Percentiles rank a stretch among this genome's conserved stretches.
These are phyloP conservation scores for Telenomus remus DNA, from an alignment of 1,140 invertebrate genomes.

Conservation along the genomic window DNA sequence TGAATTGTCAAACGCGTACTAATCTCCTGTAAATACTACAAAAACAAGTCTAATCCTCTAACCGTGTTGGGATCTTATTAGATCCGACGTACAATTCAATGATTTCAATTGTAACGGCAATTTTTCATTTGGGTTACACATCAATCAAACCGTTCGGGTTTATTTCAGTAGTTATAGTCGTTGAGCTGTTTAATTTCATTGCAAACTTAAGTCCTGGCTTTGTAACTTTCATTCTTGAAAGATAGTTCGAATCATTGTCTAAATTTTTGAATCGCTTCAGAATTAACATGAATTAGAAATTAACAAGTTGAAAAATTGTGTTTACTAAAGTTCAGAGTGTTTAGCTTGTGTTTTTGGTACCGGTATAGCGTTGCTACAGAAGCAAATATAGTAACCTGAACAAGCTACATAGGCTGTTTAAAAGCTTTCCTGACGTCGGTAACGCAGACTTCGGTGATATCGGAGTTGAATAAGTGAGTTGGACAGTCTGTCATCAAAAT, in stretches of 20 bases:
- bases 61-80: conserved; percentile 52
- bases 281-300: too few relatives aligned
- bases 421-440: background rate
- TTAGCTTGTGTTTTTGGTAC: conserved; percentile 1
- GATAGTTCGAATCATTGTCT: too few relatives aligned
- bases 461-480: background rate
- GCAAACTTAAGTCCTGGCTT: too few relatives aligned
- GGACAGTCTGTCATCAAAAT: background rate
- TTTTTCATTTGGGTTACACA: too few relatives aligned
- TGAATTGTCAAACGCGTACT: conserved; percentile 37
- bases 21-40: conserved; percentile 46
- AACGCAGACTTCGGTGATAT: background rate
- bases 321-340: too few relatives aligned
- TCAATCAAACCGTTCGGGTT: too few relatives aligned
- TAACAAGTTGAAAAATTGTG: too few relatives aligned
- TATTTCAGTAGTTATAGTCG: too few relatives aligned
- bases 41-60: conserved; percentile 51
- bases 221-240: too few relatives aligned
- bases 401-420: background rate
- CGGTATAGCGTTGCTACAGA: conserved; percentile 6
- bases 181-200: too few relatives aligned
- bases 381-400: too few relatives aligned
- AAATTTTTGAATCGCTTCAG: too few relatives aligned
- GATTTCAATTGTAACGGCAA: conserved; percentile 20
- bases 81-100: conserved; percentile 36